phyloP scores from a whole-genome alignment of 2,113 vertebrate species.

The Lanius collurio region DNA sequence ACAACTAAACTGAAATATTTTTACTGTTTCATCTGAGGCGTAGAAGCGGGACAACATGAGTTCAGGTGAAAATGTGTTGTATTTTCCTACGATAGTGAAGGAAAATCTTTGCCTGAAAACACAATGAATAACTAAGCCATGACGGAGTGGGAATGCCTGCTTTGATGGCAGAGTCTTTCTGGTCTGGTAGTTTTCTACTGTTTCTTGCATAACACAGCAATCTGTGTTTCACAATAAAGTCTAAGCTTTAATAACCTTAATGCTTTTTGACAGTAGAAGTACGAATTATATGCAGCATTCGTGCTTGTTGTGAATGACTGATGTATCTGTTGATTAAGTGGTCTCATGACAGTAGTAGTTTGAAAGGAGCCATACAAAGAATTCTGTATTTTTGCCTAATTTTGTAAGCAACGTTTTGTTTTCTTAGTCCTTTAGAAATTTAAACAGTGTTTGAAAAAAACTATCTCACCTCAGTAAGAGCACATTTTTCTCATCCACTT shows the following conservation, averaged over 20 bases:
- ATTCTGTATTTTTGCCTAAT: not conserved
- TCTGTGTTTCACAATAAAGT: not conserved
- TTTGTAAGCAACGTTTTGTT: not conserved
- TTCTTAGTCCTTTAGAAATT: not conserved
- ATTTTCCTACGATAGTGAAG: not conserved
- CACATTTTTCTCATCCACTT: not conserved
- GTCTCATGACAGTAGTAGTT: not conserved
- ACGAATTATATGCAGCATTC: fast-evolving
- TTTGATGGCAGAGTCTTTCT: not conserved
- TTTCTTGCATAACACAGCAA: not conserved
- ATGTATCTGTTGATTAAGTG: not conserved
- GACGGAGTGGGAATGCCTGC: not conserved
- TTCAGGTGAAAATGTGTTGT: not conserved
- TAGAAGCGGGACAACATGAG: not conserved
- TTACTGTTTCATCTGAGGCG: not conserved
- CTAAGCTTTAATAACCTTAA: not conserved
- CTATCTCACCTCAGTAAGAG: not conserved
- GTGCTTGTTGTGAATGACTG: not conserved
- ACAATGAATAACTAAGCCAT: not conserved
- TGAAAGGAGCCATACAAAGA: not conserved
- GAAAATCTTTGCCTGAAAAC: not conserved
- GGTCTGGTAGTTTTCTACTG: not conserved
- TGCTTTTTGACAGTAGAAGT: not conserved
- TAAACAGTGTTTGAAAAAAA: not conserved
- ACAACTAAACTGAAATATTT: not conserved